Evolutionary conservation across 2,113 vertebrate species (phyloP), one percentile per base, ranked within the genome.

Genomic region (Siniperca chuatsi): DNA sequence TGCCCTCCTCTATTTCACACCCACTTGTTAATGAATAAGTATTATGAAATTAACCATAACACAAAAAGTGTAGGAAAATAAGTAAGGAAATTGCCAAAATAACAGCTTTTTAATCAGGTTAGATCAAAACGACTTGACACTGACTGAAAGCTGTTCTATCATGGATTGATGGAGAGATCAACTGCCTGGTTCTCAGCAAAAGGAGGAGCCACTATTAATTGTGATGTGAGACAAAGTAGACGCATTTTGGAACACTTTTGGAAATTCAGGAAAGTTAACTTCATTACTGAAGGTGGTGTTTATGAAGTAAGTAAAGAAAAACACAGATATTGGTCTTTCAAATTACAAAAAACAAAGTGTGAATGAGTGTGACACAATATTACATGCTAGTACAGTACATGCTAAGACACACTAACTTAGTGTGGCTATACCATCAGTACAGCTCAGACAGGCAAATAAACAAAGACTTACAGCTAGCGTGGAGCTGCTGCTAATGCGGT

Each of bases 381-480:
- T 60, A 46, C 16, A 67, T 12, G 4, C 18, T 29, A 29, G 29
- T 29, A 29, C 29, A 29, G 29, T 29, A 29, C 29, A 29, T 29
- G 29, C 29, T 29, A 29, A 29, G 29, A 29, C 29, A 29, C 29
- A 29, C 29, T 29, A 60, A 60, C 10, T 2, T 21, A 5, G n/a
- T 62, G 46, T 13, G 4, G n/a, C 20, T 50, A 54, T 54, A 33
- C 1, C 40, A 60, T 67, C 15, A 23, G 48, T 18, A 20, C 37
- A 74, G 40, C 50, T 67, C 50, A 29, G 55, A 74, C 40, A 52
- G 5, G 21, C 0, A 66, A 78, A 37, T 18, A 37, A 82, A 52
- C 23, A 68, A 67, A 29, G 46, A 95, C 98, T 97, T 93, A 99
- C 98, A 72, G 97, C 95, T 57, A 99, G 85, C 0, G 97, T 99